These are phyloP conservation scores for Leptinotarsa undecemlineata DNA, from an alignment of 1,140 invertebrate genomes.

Conservation along the genomic window DNA sequence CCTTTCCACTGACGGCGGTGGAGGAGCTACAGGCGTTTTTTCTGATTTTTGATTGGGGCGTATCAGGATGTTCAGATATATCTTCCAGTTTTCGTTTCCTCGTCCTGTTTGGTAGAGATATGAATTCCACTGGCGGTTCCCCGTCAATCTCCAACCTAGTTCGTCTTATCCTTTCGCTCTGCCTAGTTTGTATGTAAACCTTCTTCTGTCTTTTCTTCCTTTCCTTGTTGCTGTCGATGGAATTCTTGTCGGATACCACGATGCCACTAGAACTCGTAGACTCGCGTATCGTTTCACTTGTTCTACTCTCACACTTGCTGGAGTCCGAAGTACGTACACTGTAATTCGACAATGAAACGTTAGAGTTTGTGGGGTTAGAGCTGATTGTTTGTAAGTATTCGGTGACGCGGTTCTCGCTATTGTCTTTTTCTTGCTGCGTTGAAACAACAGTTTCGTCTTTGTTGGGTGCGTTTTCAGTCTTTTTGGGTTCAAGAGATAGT, in stretches of 20 bases:
- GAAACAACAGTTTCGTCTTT: neutral
- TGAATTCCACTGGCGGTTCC: constrained; percentile 40
- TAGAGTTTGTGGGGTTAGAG: constrained; percentile 35
- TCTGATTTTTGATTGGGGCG: constrained; percentile 43
- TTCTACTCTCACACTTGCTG: constrained; percentile 13
- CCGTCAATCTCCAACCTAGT: constrained; percentile 50
- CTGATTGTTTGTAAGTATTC: constrained; percentile 47
- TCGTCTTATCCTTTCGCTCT: constrained; percentile 51
- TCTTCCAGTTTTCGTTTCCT: constrained; percentile 46
- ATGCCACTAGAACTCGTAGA: constrained; percentile 50
- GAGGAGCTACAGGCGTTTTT: constrained; percentile 33
- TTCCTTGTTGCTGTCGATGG: constrained; percentile 41
- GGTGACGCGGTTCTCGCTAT: constrained; percentile 42
- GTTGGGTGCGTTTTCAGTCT: constrained; percentile 38
- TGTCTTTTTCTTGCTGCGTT: constrained; percentile 38
- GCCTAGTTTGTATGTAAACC: constrained; percentile 47
- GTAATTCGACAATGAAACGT: constrained; percentile 27
- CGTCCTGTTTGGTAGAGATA: constrained; percentile 42
- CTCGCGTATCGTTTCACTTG: constrained; percentile 34
- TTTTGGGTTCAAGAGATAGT: constrained; percentile 45
- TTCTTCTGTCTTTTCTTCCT: constrained; percentile 42
- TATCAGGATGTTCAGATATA: constrained; percentile 24
- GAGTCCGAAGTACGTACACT: constrained; percentile 19
- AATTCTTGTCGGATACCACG: constrained; percentile 49
- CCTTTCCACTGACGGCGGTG: neutral